Conservation (phyloP, 2,888 invertebrate species). For the Athalia cordata region DNA sequence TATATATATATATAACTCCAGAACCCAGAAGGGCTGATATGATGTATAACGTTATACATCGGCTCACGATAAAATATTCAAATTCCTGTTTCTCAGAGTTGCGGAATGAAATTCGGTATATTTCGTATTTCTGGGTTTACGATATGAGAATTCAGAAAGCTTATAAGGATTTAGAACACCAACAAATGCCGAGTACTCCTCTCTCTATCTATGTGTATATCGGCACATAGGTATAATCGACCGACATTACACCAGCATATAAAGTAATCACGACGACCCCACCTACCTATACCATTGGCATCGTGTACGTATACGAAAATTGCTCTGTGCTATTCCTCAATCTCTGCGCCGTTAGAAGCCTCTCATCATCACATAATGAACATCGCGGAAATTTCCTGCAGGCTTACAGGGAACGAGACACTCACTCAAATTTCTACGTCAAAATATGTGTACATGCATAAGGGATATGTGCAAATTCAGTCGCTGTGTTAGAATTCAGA, state of each 20-base stretch:
- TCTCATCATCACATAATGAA: constrained; percentile 34
- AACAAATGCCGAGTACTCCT: background rate
- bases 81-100: constrained; percentile 29
- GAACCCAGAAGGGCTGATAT: constrained; percentile 51
- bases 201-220: no score
- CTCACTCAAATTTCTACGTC: constrained; percentile 11
- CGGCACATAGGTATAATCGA: background rate
- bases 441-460: background rate
- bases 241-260: constrained; percentile 32
- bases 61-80: constrained; percentile 30
- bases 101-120: constrained; percentile 3
- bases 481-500: background rate
- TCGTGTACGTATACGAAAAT: background rate
- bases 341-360: constrained; percentile 1
- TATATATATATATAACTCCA: constrained; percentile 21
- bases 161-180: constrained; percentile 12
- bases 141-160: constrained; percentile 15
- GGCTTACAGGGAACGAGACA: background rate
- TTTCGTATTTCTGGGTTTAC: constrained; percentile 18
- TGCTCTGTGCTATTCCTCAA: constrained; percentile 16
- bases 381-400: background rate
- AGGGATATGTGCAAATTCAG: background rate
- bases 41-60: constrained; percentile 16
- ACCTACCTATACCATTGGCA: constrained; percentile 6
- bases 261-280: constrained; percentile 34